Evolutionary conservation across 2,888 invertebrate species (phyloP), one percentile per base, ranked within the genome.

Genomic region (Drosophila helvetica): DNA sequence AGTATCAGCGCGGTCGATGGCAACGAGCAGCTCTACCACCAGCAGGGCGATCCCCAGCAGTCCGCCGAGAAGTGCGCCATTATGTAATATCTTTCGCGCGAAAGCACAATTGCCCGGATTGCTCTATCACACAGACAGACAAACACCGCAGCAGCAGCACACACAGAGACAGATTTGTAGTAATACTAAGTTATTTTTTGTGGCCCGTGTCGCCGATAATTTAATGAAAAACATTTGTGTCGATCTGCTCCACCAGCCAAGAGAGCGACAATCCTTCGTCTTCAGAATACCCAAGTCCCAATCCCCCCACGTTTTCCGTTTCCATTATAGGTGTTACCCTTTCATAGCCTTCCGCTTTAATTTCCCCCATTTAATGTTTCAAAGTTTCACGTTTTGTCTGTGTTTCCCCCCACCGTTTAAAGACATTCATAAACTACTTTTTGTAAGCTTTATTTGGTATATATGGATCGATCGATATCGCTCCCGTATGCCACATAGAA

Each of bases 21-120:
- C 63, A 87, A 87, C 53, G 92, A 92, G 67, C 91, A 92, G 61
- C 80, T 92, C 12, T 92, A 90, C 38, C 92, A 92, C 74, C 92
- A 92, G 68, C 90, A 91, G 65, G 92, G 90, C n/a, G 90, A 91
- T 78, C 91, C 91, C 2, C 87, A 83, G 60, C 90, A 89, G 67
- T 77, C 85, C 3, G 88, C 85, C 67, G 91, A 91, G 61, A 92
- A 92, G 74, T 91, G 92, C 68, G 78, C 90, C 60, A 80, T 92
- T 59, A 90, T 92, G 91, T 91, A 90, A 87, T 46, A 87, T 48
- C 38, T n/a, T 50, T 48, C 55, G 30, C 52, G 42, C 15, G 69
- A 38, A 45, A 33, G 67, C 43, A 42, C 55, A 64, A n/a, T n/a
- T 5, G 5, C 46, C 60, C 9, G 45, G 12, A 56, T 48, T 48